Conservation (phyloP, 1,140 invertebrate genomes). For the Choristoneura fumiferana region DNA sequence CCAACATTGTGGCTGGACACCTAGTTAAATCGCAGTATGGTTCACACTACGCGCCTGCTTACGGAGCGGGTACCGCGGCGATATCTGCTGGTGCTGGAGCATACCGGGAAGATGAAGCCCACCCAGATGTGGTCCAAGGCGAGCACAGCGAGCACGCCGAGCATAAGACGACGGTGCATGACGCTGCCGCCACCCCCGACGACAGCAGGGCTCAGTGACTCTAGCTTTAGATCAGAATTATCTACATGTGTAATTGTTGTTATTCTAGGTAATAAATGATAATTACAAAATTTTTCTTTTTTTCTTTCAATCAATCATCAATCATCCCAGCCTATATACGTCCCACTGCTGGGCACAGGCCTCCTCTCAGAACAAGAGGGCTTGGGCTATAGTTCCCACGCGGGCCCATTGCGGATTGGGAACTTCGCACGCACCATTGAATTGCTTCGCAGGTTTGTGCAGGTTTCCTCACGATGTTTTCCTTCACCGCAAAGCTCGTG, state of each 20-base stretch:
- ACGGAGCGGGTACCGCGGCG: constrained; percentile 11
- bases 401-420: too few species aligned
- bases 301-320: neutral
- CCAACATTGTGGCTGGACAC: constrained; percentile 45
- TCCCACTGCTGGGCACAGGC: too few species aligned
- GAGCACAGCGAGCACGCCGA: constrained; percentile 32
- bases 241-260: neutral
- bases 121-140: constrained; percentile 20
- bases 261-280: constrained; percentile 2
- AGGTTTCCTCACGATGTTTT: too few species aligned
- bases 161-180: constrained; percentile 19
- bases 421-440: too few species aligned
- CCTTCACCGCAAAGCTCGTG: too few species aligned
- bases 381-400: too few species aligned
- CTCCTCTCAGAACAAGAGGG: too few species aligned
- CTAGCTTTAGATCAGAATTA: neutral
- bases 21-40: constrained; percentile 32
- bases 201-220: constrained; percentile 24
- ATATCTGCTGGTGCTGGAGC: constrained; percentile 7
- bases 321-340: too few species aligned
- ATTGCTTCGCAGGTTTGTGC: too few species aligned
- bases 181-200: constrained; percentile 21
- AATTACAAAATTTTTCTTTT: neutral
- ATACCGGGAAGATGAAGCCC: constrained; percentile 38
- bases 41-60: constrained; percentile 19